These are phyloP conservation scores for Myotis yumanensis DNA, from an alignment of 2,113 vertebrate species.

Conservation along the genomic window DNA sequence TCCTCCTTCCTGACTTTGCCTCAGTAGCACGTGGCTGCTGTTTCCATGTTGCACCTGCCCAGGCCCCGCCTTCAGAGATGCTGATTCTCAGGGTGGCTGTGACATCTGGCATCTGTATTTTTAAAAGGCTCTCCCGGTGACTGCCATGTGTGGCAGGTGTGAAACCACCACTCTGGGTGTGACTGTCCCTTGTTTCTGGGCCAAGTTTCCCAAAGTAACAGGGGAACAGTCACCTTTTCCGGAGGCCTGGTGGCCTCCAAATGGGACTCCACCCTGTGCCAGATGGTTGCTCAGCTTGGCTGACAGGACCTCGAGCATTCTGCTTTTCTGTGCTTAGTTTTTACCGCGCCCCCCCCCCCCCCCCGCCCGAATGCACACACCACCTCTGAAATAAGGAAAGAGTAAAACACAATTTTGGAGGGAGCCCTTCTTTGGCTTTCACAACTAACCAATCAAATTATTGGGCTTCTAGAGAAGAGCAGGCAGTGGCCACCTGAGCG, in stretches of 20 bases:
- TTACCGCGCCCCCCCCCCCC: background rate
- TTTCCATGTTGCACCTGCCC: background rate
- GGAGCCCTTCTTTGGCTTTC: background rate
- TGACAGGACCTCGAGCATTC: fast-evolving
- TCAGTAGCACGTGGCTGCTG: background rate
- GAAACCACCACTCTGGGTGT: background rate
- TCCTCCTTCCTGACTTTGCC: background rate
- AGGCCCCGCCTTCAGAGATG: background rate
- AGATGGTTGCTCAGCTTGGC: background rate
- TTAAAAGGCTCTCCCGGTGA: background rate
- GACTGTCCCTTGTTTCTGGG: background rate
- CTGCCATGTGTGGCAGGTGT: background rate
- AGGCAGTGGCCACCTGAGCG: fast-evolving
- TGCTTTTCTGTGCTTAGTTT: background rate
- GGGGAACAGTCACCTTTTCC: background rate
- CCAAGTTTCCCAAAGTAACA: background rate
- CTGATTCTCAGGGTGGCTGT: background rate
- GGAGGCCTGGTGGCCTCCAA: background rate
- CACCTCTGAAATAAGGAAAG: background rate
- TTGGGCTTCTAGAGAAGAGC: background rate
- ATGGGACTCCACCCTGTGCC: background rate
- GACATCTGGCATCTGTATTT: background rate
- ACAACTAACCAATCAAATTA: background rate
- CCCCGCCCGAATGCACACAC: background rate
- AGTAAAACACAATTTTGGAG: background rate